phyloP scores from a whole-genome alignment of 2,113 vertebrate genomes.

The Neodon shergylaensis region DNA sequence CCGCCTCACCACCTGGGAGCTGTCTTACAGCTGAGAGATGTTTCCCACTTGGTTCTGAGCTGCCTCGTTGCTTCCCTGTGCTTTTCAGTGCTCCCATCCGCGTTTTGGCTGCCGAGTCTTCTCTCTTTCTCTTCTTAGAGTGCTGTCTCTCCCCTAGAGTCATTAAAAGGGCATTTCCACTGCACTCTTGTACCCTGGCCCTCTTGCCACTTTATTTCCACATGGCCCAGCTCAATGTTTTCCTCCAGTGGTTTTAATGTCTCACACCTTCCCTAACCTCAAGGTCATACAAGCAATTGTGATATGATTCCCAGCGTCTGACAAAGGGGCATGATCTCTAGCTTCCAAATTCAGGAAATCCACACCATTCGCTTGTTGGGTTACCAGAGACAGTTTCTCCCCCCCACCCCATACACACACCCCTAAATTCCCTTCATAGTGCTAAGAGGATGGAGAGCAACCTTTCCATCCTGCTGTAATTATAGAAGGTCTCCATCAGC shows the following conservation, averaged over 20 bases:
- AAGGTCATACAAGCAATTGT: not conserved
- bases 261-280: not conserved
- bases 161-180: not conserved
- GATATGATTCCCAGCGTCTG: not conserved
- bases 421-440: constrained; percentile 56
- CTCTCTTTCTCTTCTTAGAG: not conserved
- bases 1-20: not conserved
- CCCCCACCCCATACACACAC: too few species aligned
- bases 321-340: not conserved
- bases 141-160: not conserved
- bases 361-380: not conserved
- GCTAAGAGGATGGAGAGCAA: constrained; percentile 8
- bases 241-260: not conserved
- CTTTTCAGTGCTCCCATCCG: not conserved
- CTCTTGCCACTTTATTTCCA: not conserved
- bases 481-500: constrained; percentile 35
- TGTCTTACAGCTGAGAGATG: not conserved
- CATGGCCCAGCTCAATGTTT: not conserved
- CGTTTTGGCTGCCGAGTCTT: not conserved
- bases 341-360: not conserved
- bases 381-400: not conserved
- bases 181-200: not conserved
- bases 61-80: too few species aligned
- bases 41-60: not conserved
- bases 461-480: not conserved